phyloP scores from a whole-genome alignment of 2,797 vertebrate species.

The Anas acuta region DNA sequence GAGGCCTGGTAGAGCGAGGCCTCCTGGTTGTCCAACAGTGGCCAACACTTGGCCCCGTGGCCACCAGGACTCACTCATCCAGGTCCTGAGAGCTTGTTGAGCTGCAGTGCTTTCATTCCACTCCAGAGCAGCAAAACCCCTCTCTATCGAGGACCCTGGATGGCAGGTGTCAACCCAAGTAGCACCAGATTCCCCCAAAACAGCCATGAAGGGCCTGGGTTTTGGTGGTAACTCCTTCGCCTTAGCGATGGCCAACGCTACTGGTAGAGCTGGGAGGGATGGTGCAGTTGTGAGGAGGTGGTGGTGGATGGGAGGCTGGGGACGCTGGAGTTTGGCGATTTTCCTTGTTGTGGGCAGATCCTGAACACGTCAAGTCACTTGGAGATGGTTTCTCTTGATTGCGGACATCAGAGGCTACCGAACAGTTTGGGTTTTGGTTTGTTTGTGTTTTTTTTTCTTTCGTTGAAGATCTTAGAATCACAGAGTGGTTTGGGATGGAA shows the following conservation, averaged over 20 bases:
- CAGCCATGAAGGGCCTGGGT: background rate
- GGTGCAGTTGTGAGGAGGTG: background rate
- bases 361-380: background rate
- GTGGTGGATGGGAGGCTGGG: background rate
- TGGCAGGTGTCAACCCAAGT: background rate
- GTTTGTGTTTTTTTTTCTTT: background rate
- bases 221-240: background rate
- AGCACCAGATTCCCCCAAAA: background rate
- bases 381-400: background rate
- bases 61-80: rapidly evolving
- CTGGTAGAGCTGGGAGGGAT: background rate
- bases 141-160: rapidly evolving
- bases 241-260: background rate
- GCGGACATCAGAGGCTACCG: background rate
- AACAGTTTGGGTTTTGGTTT: background rate
- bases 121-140: background rate
- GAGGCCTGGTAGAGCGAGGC: rapidly evolving
- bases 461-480: background rate
- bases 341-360: background rate
- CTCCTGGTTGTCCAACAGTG: background rate
- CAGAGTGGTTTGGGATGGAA: too few species aligned
- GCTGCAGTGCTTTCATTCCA: background rate
- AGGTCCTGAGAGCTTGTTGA: rapidly evolving
- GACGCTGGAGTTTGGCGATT: background rate
- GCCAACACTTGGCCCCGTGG: background rate